Conservation (phyloP, 2,888 invertebrate genomes). For the Galerucella calmariensis region DNA sequence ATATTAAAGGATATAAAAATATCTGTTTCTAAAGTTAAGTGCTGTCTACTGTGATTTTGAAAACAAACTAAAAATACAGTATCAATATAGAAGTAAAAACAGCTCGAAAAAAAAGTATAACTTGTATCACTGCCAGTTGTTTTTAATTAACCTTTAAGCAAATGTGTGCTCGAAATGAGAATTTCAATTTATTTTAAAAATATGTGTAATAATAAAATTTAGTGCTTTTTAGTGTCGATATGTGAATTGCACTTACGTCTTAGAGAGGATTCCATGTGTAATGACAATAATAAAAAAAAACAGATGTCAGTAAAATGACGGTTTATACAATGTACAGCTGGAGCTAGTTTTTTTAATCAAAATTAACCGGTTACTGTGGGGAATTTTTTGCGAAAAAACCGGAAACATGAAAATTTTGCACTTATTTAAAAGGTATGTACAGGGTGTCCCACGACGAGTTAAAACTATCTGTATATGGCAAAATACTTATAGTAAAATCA, state of each 20-base stretch:
- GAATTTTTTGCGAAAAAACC: too few species aligned
- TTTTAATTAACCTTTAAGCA: conserved; percentile 21
- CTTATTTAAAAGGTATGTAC: too few species aligned
- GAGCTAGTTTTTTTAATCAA: too few species aligned
- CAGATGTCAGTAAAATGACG: background rate
- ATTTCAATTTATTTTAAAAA: conserved; percentile 17
- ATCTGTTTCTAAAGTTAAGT: background rate
- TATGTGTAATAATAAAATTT: background rate
- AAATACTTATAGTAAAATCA: too few species aligned
- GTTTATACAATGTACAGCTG: background rate
- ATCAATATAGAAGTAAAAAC: conserved; percentile 26
- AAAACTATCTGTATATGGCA: too few species aligned
- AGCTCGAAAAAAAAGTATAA: conserved; percentile 29
- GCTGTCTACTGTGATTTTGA: conserved; percentile 29
- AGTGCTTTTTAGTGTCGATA: conserved; percentile 1
- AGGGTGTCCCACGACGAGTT: too few species aligned
- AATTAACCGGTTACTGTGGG: too few species aligned
- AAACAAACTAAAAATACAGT: conserved; percentile 30
- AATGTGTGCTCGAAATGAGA: conserved; percentile 36
- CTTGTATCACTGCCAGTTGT: conserved; percentile 45
- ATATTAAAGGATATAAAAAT: background rate
- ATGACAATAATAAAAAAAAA: conserved; percentile 5
- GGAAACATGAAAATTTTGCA: too few species aligned
- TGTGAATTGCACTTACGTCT: conserved; percentile 11
- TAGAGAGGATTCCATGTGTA: background rate